A percentile compares a stretch with the other conserved stretches of the same genome.
Evolutionary conservation across 2,888 invertebrate genomes (phyloP).

Genomic region (Pseudococcus jackbeardsleyi): DNA sequence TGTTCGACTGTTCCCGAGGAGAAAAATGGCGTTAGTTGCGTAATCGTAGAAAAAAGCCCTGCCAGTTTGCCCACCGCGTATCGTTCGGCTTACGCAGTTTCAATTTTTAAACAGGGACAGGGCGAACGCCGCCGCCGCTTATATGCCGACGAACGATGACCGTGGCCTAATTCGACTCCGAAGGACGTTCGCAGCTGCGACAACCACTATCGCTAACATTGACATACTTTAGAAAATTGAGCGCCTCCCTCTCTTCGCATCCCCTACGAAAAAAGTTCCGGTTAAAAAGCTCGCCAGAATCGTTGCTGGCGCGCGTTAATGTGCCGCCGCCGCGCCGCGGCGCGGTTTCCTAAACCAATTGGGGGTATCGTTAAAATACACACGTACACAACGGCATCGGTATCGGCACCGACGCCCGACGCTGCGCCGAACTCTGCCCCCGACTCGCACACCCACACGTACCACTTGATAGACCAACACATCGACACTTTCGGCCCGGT

Average conservation of each 20-base stretch:
- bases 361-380: conserved; percentile 22
- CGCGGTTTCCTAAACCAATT: conserved; percentile 37
- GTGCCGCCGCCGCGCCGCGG: not conserved
- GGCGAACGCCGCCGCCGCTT: not conserved
- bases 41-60: not conserved
- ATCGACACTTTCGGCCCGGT: conserved; percentile 12
- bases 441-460: not conserved
- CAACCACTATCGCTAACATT: conserved; percentile 59
- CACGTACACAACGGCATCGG: not conserved
- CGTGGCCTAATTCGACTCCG: conserved; percentile 59
- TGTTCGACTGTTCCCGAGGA: not conserved
- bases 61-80: not conserved
- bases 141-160: conserved; percentile 57
- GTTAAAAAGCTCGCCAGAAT: conserved; percentile 38
- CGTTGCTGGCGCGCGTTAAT: conserved; percentile 42
- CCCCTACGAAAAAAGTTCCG: conserved; percentile 30
- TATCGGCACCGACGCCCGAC: not conserved
- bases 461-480: not conserved
- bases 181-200: conserved; percentile 57
- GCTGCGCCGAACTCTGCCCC: not conserved
- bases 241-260: conserved; percentile 11
- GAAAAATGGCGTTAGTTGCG: not conserved
- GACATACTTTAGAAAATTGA: conserved; percentile 57
- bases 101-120: conserved; percentile 28
- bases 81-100: conserved; percentile 8